Evolutionary conservation across 2,113 vertebrate species (phyloP).

Genomic region (Notothenia rossii): DNA sequence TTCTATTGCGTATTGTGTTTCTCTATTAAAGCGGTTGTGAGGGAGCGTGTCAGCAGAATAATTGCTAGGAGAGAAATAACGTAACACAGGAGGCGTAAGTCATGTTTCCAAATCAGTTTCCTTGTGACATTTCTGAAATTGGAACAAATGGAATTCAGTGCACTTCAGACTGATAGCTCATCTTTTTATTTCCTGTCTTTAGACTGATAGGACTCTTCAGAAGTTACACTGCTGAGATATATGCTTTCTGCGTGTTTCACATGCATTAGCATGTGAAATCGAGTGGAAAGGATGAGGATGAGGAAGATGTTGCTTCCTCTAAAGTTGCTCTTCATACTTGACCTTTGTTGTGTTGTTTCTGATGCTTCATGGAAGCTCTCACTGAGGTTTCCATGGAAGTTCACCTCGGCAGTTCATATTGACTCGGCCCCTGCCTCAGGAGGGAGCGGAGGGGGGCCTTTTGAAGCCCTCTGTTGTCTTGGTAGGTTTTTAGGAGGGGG

Average conservation of each 20-base stretch:
- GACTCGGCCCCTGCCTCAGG: constrained; percentile 81
- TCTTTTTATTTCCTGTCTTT: constrained; percentile 48
- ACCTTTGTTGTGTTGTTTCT: constrained; percentile 67
- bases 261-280: constrained; percentile 76
- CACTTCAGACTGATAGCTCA: constrained; percentile 45
- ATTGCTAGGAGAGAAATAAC: constrained; percentile 76
- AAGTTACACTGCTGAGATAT: constrained; percentile 47
- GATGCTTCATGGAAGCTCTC: constrained; percentile 79
- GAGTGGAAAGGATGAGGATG: constrained; percentile 59
- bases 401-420: constrained; percentile 78
- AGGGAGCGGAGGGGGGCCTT: constrained; percentile 80
- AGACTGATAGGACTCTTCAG: constrained; percentile 27
- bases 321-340: constrained; percentile 65
- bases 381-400: constrained; percentile 82
- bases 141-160: constrained; percentile 61
- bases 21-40: constrained; percentile 73
- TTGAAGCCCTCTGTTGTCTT: constrained; percentile 80
- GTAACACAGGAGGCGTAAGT: constrained; percentile 66
- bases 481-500: constrained; percentile 62
- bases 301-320: constrained; percentile 55
- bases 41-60: constrained; percentile 68
- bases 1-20: constrained; percentile 65
- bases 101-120: constrained; percentile 68
- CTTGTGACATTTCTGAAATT: constrained; percentile 73
- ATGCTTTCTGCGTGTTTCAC: constrained; percentile 56